Conservation (phyloP, 2,797 vertebrate species). For the Malurus splendens region DNA sequence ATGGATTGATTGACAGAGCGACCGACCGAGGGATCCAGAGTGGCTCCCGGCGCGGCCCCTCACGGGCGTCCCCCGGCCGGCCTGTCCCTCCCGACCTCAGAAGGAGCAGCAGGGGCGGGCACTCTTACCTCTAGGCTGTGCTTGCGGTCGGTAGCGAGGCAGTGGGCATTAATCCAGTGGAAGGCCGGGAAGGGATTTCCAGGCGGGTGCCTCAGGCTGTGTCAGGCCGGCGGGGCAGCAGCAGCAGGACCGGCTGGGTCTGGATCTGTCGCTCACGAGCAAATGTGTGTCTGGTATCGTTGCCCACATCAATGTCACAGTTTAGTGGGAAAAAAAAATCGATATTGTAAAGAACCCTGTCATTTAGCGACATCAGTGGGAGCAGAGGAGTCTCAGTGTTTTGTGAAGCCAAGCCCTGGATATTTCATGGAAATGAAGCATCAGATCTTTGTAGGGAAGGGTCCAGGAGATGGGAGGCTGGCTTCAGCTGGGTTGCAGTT, state of each 20-base stretch:
- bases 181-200: background rate
- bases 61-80: background rate
- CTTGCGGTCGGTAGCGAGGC: background rate
- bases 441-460: background rate
- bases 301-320: background rate
- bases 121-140: background rate
- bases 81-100: background rate
- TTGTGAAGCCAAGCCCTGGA: background rate
- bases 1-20: background rate
- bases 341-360: accelerated
- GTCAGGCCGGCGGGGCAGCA: background rate
- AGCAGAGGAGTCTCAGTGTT: background rate
- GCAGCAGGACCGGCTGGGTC: background rate
- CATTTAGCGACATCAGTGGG: background rate
- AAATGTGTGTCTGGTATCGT: background rate
- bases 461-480: background rate
- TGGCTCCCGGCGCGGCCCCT: too few species aligned
- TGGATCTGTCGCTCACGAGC: background rate
- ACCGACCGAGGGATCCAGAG: accelerated
- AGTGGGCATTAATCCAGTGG: background rate
- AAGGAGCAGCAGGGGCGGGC: background rate
- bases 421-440: background rate
- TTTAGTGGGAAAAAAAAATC: background rate
- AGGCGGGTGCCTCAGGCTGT: background rate
- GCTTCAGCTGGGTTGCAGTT: background rate